phyloP scores from a whole-genome alignment of 2,113 vertebrate species.

The Sakesphorus luctuosus region DNA sequence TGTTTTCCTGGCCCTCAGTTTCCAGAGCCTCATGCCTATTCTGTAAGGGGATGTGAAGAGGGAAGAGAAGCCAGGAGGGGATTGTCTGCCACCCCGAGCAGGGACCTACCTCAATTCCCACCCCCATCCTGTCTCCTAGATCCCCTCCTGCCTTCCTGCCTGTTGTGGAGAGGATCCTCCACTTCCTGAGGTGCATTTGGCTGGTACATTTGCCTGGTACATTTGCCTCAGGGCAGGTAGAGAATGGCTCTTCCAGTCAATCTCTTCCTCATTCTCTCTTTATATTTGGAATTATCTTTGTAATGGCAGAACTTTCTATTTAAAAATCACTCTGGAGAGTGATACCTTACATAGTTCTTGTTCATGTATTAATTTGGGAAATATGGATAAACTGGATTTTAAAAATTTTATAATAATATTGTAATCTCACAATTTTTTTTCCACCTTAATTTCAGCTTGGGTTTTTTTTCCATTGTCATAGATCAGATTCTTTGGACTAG shows the following conservation, averaged over 20 bases:
- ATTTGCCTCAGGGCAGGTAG: background rate
- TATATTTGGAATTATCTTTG: background rate
- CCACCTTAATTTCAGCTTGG: background rate
- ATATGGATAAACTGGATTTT: background rate
- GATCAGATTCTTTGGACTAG: background rate
- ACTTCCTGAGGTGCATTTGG: no score
- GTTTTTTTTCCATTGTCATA: background rate
- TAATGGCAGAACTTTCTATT: background rate
- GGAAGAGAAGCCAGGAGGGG: no score
- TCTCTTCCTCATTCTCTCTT: background rate
- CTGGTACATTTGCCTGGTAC: no score
- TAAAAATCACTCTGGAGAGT: background rate
- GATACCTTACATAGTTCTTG: background rate
- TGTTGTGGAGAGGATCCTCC: no score
- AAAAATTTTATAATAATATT: background rate
- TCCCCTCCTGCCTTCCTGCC: no score
- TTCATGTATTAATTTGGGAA: background rate
- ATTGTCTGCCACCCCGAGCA: no score
- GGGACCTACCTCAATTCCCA: no score
- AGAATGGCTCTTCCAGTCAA: background rate
- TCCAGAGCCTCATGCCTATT: no score
- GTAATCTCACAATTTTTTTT: background rate
- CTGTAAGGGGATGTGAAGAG: no score
- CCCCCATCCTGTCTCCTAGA: no score
- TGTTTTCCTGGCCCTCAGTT: no score